Percentiles rank a stretch among this genome's conserved stretches.
phyloP scores from a whole-genome alignment of 2,113 vertebrate species.

The Hippocampus guttulatus region DNA sequence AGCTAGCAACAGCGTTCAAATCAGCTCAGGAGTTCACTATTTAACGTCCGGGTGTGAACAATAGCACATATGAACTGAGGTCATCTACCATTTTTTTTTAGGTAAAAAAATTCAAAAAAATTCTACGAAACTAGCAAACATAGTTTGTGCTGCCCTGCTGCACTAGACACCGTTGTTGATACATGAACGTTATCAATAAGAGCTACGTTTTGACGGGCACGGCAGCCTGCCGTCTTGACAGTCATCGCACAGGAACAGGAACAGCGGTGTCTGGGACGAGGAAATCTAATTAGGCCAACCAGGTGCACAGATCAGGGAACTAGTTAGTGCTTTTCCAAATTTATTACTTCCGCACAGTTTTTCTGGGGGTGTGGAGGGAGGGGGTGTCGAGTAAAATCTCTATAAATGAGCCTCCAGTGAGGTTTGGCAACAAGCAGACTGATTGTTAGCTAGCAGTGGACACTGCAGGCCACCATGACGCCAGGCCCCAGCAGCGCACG shows the following conservation, averaged over 20 bases:
- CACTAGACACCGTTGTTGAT: conserved; percentile 3
- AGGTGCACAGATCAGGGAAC: conserved; percentile 88
- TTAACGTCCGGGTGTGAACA: too few relatives aligned
- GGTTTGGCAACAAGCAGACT: conserved; percentile 66
- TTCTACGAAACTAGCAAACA: not conserved
- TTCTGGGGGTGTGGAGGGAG: conserved; percentile 28
- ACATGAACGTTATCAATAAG: conserved; percentile 4
- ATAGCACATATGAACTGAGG: too few relatives aligned
- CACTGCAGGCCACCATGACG: conserved; percentile 39
- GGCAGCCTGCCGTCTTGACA: conserved; percentile 26
- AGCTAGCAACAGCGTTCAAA: too few relatives aligned
- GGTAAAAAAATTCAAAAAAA: not conserved
- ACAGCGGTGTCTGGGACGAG: conserved; percentile 71
- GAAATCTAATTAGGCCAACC: conserved; percentile 89
- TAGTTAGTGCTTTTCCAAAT: conserved; percentile 87
- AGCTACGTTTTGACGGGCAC: conserved; percentile 13
- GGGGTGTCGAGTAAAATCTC: conserved; percentile 77
- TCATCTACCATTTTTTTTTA: too few relatives aligned
- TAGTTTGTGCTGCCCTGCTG: not conserved
- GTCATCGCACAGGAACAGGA: conserved; percentile 50
- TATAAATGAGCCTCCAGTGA: conserved; percentile 76
- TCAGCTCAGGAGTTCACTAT: not conserved
- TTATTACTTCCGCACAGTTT: conserved; percentile 92
- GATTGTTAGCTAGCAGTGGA: conserved; percentile 46
- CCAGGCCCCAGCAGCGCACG: conserved; percentile 13